Percentiles rank a stretch among this genome's conserved stretches.
These are phyloP conservation scores for Enteromius radiatus DNA, from an alignment of 2,797 vertebrate genomes.

Conservation along the genomic window DNA sequence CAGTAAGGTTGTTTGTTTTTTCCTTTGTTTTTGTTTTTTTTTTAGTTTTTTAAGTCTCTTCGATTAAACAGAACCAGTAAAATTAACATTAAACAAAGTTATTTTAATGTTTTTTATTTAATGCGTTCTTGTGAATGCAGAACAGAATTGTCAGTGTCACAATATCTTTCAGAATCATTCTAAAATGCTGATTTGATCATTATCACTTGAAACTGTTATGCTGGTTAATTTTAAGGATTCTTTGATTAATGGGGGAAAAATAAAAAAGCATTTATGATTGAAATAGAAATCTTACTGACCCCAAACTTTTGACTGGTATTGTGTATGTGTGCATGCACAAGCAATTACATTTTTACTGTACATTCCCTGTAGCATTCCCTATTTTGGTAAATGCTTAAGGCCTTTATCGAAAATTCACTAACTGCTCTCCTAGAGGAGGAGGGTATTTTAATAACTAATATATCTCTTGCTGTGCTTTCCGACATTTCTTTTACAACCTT, in stretches of 20 bases:
- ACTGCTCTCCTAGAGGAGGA: background rate
- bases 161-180: background rate
- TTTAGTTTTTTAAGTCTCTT: background rate
- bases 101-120: background rate
- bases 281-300: background rate
- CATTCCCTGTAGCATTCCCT: background rate
- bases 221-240: background rate
- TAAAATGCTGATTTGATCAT: background rate
- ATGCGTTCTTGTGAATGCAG: background rate
- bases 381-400: conserved; percentile 10
- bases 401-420: background rate
- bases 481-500: conserved; percentile 6
- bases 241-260: background rate
- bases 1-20: conserved; percentile 16
- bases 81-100: background rate
- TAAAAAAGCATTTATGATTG: background rate
- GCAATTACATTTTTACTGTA: background rate
- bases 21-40: conserved; percentile 22
- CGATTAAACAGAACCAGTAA: background rate
- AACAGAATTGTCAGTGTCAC: background rate
- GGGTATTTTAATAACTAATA: background rate
- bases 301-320: background rate
- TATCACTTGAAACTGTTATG: background rate
- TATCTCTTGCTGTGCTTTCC: background rate
- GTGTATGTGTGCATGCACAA: conserved; percentile 6